phyloP scores from a whole-genome alignment of 2,113 vertebrate genomes.

The Bolborhynchus lineola region DNA sequence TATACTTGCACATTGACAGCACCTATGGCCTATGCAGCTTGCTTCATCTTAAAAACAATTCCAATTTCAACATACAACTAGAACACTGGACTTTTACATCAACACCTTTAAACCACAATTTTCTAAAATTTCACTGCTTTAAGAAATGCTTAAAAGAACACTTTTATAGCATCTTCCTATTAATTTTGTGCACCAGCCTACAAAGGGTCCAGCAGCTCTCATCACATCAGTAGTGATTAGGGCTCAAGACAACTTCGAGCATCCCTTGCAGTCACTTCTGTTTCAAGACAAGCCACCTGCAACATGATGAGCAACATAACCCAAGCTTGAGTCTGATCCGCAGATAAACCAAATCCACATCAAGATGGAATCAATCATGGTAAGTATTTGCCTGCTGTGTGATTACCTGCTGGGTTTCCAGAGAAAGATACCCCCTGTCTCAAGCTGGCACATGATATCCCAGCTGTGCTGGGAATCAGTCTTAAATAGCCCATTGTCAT shows the following conservation, averaged over 20 bases:
- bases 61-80: background rate
- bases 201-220: background rate
- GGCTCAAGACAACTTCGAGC: background rate
- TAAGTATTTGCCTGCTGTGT: background rate
- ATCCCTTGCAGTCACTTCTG: background rate
- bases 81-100: background rate
- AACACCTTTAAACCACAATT: background rate
- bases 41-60: background rate
- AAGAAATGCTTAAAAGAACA: background rate
- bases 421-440: background rate
- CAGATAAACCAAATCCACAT: background rate
- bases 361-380: background rate
- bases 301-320: accelerated
- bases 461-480: background rate
- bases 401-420: background rate
- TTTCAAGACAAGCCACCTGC: background rate
- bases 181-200: background rate
- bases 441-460: background rate
- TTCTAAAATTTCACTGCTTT: background rate
- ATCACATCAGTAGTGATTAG: background rate
- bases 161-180: background rate
- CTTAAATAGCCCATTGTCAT: background rate
- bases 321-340: background rate
- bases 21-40: background rate
- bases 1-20: background rate